Evolutionary conservation across 2,888 invertebrate genomes (phyloP).

Genomic region (Macrostomum cliftonense): DNA sequence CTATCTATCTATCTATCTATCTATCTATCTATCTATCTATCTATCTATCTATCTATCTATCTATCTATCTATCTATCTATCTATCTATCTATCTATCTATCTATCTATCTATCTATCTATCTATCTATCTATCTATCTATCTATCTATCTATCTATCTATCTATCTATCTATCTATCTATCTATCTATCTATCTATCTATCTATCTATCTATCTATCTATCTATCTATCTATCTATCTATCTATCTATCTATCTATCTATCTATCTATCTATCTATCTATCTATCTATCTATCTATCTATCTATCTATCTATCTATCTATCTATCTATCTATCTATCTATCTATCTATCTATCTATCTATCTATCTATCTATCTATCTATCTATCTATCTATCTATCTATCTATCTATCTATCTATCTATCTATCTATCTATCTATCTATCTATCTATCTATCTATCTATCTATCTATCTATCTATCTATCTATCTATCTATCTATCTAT

Average conservation of each 20-base stretch:
- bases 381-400: too few relatives aligned
- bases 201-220: constrained; percentile 12
- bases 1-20: too few relatives aligned
- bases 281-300: too few relatives aligned
- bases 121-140: constrained; percentile 11
- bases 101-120: constrained; percentile 11
- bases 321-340: constrained; percentile 16
- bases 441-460: too few relatives aligned
- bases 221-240: too few relatives aligned
- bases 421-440: constrained; percentile 11
- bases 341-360: constrained; percentile 11
- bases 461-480: constrained; percentile 11
- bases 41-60: constrained; percentile 11
- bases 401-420: constrained; percentile 15
- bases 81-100: constrained; percentile 11
- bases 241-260: constrained; percentile 16
- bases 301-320: too few relatives aligned
- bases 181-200: too few relatives aligned
- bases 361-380: too few relatives aligned
- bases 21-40: constrained; percentile 15
- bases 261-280: constrained; percentile 11
- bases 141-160: too few relatives aligned
- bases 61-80: too few relatives aligned
- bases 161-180: constrained; percentile 16
- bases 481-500: constrained; percentile 11